Evolutionary conservation across 2,888 invertebrate genomes (phyloP), one percentile per base, ranked within the genome.

Genomic region (Aricia artaxerxes): DNA sequence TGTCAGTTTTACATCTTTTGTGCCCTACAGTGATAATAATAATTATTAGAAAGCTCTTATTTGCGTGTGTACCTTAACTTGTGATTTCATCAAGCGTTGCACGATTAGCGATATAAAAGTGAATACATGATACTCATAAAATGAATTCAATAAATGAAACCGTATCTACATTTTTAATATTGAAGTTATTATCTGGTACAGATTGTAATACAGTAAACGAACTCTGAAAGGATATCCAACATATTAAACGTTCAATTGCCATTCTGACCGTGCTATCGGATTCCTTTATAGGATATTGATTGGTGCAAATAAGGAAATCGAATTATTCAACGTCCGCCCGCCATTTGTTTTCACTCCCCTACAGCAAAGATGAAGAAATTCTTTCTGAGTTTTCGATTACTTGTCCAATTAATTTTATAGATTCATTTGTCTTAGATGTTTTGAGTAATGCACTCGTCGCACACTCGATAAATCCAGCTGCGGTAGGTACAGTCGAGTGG

Each of bases 381-480:
- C 94, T 94, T 94, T 94, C 92, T 88, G 90, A 94, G 93, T 94
- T 94, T 94, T 94, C 94, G 94, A 94, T 94, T 94, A 94, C 94
- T 94, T 92, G 92, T 92, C 92, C 94, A 94, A 94, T 94, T 94
- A 94, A 94, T 93, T 94, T 94, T 93, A 94, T 94, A 93, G 93
- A 92, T 93, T 92, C 92, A 93, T 94, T 94, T 93, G 92, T 93
- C 92, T 93, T 90, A 88, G 88, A 87, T 84, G 86, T 88, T 91
- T 91, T 89, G 90, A 91, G 89, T 90, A 90, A 90, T 90, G 85
- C 83, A 84, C 82, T 82, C 79, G 80, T 78, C 79, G 81, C 81
- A 80, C 78, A 77, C 79, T 73, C 57, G 31, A 78, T 78, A 80
- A 61, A 79, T 79, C 49, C 75, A 75, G 16, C 40, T 60, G 75